Evolutionary conservation across 1,140 invertebrate species (phyloP).

Genomic region (Heliconius eleuchia): DNA sequence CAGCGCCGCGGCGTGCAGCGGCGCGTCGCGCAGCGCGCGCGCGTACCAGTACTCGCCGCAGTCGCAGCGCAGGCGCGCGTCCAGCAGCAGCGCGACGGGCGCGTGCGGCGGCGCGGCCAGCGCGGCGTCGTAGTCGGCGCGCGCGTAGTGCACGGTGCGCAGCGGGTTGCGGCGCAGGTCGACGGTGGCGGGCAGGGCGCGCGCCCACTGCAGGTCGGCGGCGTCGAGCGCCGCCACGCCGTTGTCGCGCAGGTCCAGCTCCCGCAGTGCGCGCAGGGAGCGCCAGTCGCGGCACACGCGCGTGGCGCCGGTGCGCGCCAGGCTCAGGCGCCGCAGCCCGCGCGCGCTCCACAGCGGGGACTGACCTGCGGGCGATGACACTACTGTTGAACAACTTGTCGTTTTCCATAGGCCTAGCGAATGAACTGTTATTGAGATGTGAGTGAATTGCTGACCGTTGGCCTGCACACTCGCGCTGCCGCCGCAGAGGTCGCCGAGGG

Average conservation of each 20-base stretch:
- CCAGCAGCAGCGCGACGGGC: slow-evolving; percentile 23
- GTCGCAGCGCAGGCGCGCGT: slow-evolving; percentile 34
- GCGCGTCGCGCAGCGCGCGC: slow-evolving; percentile 37
- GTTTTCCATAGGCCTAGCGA: too few relatives aligned
- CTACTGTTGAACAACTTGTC: not conserved
- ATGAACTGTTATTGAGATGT: too few relatives aligned
- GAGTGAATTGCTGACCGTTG: slow-evolving; percentile 17
- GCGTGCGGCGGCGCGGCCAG: slow-evolving; percentile 9
- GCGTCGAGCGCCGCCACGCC: slow-evolving; percentile 27
- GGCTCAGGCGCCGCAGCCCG: slow-evolving; percentile 16
- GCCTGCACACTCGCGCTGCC: not conserved
- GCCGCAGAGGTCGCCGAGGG: slow-evolving; percentile 41
- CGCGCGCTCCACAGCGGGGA: slow-evolving; percentile 31
- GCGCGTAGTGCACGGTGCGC: slow-evolving; percentile 22
- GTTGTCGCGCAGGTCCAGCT: slow-evolving; percentile 35
- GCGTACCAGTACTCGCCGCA: slow-evolving; percentile 45
- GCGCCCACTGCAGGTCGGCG: slow-evolving; percentile 39
- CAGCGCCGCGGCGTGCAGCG: slow-evolving; percentile 22
- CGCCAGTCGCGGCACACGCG: slow-evolving; percentile 37
- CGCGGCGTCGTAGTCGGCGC: slow-evolving; percentile 19
- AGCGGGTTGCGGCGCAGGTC: slow-evolving; percentile 36
- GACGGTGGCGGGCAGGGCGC: slow-evolving; percentile 8
- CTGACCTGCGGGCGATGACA: slow-evolving; percentile 13
- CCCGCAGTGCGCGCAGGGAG: slow-evolving; percentile 17
- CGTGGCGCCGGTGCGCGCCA: slow-evolving; percentile 18